Evolutionary conservation across 2,113 vertebrate genomes (phyloP), one percentile per base, ranked within the genome.

Genomic region (Malurus melanocephalus): DNA sequence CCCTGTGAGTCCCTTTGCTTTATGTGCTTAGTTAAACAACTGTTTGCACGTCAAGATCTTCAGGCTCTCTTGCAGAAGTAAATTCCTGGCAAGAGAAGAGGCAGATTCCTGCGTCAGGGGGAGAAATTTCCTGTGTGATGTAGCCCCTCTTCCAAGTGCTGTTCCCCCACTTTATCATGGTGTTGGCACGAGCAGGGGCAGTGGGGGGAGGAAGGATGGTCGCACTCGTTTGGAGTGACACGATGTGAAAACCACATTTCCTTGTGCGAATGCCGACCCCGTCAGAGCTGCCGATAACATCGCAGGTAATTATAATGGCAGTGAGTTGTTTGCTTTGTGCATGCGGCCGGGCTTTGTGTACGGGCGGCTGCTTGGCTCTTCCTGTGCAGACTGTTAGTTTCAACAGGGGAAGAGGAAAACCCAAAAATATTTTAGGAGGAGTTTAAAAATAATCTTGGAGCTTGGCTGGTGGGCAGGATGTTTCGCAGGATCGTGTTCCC

Each of bases 361-460:
- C 40, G 1, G 84, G 85, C 15, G 24, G 67, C 74, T 85, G 92
- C 88, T 91, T 51, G 0, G 2, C 32, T 94, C 73, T 95, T 95
- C 94, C 94, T 95, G 92, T 85, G 71, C 60, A 84, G 86, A 59
- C 83, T 87, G 74, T 91, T 91, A 79, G 90, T 66, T 94, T 93
- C 78, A 66, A 76, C 86, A 94, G 64, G 93, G 92, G 93, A 95
- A 95, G 52, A 95, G 94, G 92, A 94, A 95, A 94, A 66, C 60
- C 92, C 84, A 73, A 90, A 90, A 93, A 85, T 94, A 95, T 93
- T 93, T 95, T 75, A 66, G 86, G 42, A 95, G 85, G 62, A 59
- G 64, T 94, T 93, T 94, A 96, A 92, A 94, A 94, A 93, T 92
- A 96, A 88, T 75, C 84, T 49, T 32, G 1, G 7, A 75, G 38